These are phyloP conservation scores for Amphimedon queenslandica DNA, from an alignment of 37 sponge, comb jelly and placozoan genomes.

Conservation along the genomic window DNA sequence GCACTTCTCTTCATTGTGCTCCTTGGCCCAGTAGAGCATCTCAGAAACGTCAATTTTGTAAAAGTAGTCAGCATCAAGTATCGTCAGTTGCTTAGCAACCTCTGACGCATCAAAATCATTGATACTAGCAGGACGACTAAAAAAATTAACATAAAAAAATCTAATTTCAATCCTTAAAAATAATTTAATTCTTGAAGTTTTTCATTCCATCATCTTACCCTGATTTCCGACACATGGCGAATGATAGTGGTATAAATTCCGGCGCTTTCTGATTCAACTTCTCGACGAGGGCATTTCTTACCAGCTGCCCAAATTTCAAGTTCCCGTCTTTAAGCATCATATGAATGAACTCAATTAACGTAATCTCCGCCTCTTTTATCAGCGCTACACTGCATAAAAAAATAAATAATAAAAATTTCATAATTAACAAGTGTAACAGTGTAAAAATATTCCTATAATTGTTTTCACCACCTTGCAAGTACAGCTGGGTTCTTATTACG, in stretches of 20 bases:
- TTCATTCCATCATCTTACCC: not conserved
- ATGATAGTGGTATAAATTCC: not conserved
- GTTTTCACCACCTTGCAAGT: too few species aligned
- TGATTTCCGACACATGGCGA: not conserved
- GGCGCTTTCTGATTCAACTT: slow-evolving; percentile 27
- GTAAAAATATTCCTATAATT: too few species aligned
- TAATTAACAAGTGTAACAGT: too few species aligned
- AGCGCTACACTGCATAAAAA: slow-evolving; percentile 31
- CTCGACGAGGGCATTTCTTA: slow-evolving; percentile 47
- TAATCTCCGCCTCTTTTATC: slow-evolving; percentile 35
- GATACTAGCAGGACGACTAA: slow-evolving; percentile 24
- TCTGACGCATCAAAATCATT: slow-evolving; percentile 52
- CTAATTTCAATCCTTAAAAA: too few species aligned
- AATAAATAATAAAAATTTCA: not conserved
- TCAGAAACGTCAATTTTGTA: slow-evolving; percentile 85
- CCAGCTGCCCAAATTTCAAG: slow-evolving; percentile 75
- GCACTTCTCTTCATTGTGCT: slow-evolving; percentile 82
- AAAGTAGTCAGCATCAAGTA: slow-evolving; percentile 76
- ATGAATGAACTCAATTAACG: slow-evolving; percentile 52
- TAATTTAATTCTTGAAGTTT: too few species aligned
- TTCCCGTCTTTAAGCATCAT: slow-evolving; percentile 55
- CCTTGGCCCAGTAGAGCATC: slow-evolving; percentile 82
- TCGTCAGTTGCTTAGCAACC: slow-evolving; percentile 79
- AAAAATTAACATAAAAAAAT: not conserved
- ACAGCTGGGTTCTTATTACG: too few species aligned